Percentiles rank a stretch among this genome's conserved stretches.
Conservation (phyloP, 1,140 invertebrate species). For the Apis dorsata region DNA sequence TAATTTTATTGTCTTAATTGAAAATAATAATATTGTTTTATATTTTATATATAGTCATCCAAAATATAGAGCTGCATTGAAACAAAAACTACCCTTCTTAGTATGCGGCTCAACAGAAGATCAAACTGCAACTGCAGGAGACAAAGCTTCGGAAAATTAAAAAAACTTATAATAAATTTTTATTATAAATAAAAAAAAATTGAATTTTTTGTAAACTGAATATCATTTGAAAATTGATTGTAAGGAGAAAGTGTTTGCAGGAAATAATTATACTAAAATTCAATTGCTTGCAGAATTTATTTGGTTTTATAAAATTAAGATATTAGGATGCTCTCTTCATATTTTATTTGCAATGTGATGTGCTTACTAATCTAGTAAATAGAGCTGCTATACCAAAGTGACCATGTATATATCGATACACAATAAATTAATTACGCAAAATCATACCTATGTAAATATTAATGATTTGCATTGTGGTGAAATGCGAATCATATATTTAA, state of each 20-base stretch:
- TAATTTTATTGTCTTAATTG: not conserved
- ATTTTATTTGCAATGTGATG: constrained; percentile 51
- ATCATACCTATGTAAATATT: constrained; percentile 63
- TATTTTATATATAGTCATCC: constrained; percentile 83
- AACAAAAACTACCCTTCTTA: constrained; percentile 86
- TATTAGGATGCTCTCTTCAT: constrained; percentile 65
- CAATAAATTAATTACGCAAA: constrained; percentile 61
- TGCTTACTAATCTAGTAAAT: constrained; percentile 58
- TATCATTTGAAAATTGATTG: not conserved
- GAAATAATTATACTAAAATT: not conserved
- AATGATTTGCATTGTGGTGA: constrained; percentile 72
- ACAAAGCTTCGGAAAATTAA: constrained; percentile 53
- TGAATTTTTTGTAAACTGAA: not conserved
- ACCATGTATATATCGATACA: constrained; percentile 50
- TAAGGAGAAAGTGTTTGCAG: not conserved
- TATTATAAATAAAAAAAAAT: not conserved
- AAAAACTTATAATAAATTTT: not conserved
- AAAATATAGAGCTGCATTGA: constrained; percentile 86
- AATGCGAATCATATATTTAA: constrained; percentile 66
- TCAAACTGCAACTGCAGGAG: constrained; percentile 47
- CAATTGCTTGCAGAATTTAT: constrained; percentile 73
- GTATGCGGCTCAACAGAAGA: constrained; percentile 78
- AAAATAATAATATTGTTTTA: not conserved
- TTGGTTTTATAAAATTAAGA: constrained; percentile 74
- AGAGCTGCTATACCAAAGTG: constrained; percentile 58